Evolutionary conservation across 2,888 invertebrate species (phyloP).

Genomic region (Leuctra nigra): DNA sequence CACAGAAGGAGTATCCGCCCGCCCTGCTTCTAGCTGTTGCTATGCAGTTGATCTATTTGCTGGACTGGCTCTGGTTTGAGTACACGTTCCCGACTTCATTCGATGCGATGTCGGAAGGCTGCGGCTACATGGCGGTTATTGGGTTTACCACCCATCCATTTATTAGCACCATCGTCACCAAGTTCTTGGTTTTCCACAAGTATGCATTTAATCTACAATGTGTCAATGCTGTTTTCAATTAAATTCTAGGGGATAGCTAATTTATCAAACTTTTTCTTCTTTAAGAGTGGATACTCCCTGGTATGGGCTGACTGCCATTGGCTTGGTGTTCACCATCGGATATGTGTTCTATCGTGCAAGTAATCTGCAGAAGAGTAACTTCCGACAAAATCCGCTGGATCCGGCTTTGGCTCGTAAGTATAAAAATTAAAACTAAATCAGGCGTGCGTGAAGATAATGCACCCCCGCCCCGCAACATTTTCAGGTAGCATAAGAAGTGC

Average conservation of each 20-base stretch:
- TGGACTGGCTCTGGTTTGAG: constrained; percentile 58
- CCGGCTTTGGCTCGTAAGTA: constrained; percentile 64
- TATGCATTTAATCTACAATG: constrained; percentile 33
- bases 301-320: constrained; percentile 47
- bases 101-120: constrained; percentile 66
- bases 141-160: constrained; percentile 68
- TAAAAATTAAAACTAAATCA: too few relatives aligned
- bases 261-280: too few relatives aligned
- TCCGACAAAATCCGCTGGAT: constrained; percentile 70
- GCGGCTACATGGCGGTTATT: constrained; percentile 65
- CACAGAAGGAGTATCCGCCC: constrained; percentile 32
- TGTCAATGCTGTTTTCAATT: too few relatives aligned
- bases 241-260: too few relatives aligned
- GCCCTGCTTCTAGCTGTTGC: constrained; percentile 43
- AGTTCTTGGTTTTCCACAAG: constrained; percentile 57
- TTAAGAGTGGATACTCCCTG: constrained; percentile 44
- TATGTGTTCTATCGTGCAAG: constrained; percentile 64
- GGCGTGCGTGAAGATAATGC: too few relatives aligned
- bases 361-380: constrained; percentile 70
- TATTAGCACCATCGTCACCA: constrained; percentile 58
- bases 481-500: too few relatives aligned
- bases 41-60: constrained; percentile 51
- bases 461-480: too few relatives aligned
- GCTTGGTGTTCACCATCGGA: constrained; percentile 54
- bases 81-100: constrained; percentile 55